Evolutionary conservation across 2,113 vertebrate species (phyloP), one percentile per base, ranked within the genome.

Genomic region (Acrocephalus kingi): DNA sequence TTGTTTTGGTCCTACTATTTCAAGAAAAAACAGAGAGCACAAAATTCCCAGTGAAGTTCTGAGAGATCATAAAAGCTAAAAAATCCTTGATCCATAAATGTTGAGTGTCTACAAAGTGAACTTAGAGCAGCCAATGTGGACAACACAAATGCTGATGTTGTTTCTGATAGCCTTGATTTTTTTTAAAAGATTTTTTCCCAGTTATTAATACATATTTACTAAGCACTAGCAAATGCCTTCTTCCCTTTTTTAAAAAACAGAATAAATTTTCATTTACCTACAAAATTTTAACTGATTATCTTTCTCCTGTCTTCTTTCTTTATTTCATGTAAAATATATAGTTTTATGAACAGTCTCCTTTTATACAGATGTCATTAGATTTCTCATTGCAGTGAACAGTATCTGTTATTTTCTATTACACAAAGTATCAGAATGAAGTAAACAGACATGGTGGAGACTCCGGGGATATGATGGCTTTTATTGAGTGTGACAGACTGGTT

Each of bases 401-500:
- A 15, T 28, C 35, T 90, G 21, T 13, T 63, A 37, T 77, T 74
- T 88, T 77, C 48, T 71, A 2, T 33, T 55, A 7, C 41, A 31
- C 2, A 0, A 21, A 67, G 13, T 31, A n/a, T 13, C 13, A 31
- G 16, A 28, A 48, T 74, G 33, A 83, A 82, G 8, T 9, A 76
- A 86, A 55, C 8, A 64, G n/a, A 35, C 25, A 37, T 0, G 1
- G 20, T 6, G 35, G 17, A 7, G 9, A 48, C 33, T 31, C 5
- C 1, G 7, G 10, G 28, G 23, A 48, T 17, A 5, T 56, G 46
- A 11, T 69, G 23, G 51, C 9, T 77, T 30, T 15, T 87, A 46
- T 24, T 85, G 51, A 73, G 8, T 35, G 28, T 79, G 68, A 78
- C 25, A 81, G 15, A 35, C 13, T 61, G 56, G 7, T 93, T 83